These are phyloP conservation scores for Troides helena DNA, from an alignment of 2,888 invertebrate species.

Conservation along the genomic window DNA sequence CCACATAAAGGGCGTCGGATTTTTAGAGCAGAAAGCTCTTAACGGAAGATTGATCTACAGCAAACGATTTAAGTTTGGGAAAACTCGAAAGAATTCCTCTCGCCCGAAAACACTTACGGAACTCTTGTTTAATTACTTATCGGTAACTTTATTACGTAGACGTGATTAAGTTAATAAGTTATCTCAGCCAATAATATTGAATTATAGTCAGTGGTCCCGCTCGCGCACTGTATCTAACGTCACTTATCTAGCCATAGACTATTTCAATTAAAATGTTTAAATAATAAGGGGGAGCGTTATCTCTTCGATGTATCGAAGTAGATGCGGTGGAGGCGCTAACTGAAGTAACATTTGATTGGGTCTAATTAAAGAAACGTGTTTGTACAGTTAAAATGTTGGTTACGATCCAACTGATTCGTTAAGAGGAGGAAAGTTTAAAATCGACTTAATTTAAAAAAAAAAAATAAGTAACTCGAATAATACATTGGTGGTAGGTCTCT, in stretches of 20 bases:
- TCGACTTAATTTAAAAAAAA: too few species aligned
- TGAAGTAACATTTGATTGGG: not conserved
- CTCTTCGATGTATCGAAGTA: not conserved
- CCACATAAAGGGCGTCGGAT: slow-evolving; percentile 57
- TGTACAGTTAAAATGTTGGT: not conserved
- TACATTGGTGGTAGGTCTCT: too few species aligned
- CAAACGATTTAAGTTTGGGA: slow-evolving; percentile 42
- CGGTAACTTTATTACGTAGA: slow-evolving; percentile 11
- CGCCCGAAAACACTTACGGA: slow-evolving; percentile 2
- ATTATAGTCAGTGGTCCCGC: slow-evolving; percentile 5
- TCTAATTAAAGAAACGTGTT: slow-evolving; percentile 2
- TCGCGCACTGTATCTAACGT: slow-evolving; percentile 8
- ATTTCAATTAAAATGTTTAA: slow-evolving; percentile 25
- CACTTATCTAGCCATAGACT: slow-evolving; percentile 8
- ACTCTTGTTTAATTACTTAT: slow-evolving; percentile 16
- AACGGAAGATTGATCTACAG: slow-evolving; percentile 62
- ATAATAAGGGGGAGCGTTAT: slow-evolving; percentile 14
- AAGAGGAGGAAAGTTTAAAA: not conserved
- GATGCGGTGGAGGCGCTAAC: not conserved
- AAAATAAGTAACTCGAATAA: too few species aligned
- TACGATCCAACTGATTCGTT: not conserved
- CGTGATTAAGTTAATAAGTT: slow-evolving; percentile 15
- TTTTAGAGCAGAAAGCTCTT: slow-evolving; percentile 67
- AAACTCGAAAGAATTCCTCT: slow-evolving; percentile 19
- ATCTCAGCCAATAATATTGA: slow-evolving; percentile 15